Base-by-base conservation (phyloP, 1,140 invertebrate genomes). In the Drosophila sp. region DNA sequence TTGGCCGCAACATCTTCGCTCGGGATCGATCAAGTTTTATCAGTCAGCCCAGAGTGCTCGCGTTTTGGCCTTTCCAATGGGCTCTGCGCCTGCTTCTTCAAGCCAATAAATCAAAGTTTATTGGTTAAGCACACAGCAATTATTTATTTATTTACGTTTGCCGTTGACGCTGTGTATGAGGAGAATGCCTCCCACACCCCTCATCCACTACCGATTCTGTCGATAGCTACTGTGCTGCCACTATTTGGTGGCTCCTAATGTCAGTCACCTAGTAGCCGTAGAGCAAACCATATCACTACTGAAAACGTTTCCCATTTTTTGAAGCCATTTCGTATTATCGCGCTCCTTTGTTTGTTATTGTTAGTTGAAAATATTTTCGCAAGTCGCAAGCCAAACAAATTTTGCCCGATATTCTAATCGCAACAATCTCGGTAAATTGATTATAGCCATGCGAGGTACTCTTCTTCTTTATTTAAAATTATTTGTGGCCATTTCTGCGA, bases 31-130 rank as follows among this genome's bases (percentile, higher is more conserved):
- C 61, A 32, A 41, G 25, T 61, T 60, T 66, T 77, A 84, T 84
- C 80, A 80, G 72, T 76, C 60, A 50, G 55, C 32, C n/a, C 30
- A 8, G 23, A n/a, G 50, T 40, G 27, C 38, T 57, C 35, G 27
- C 25, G 41, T 57, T 50, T 50, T 56, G 70, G 58, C 30, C 33
- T 62, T 40, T 60, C 54, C 67, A 33, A 72, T 79, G 65, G 58
- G 32, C 68, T 61, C 17, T 35, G 41, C 35, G 58, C 35, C 38
- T 44, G 41, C 38, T 60, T 38, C 10, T 76, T 72, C 62, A 50
- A 63, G 56, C 47, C 67, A 77, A 79, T 86, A 86, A 86, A 86
- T 86, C 83, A 86, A 73, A 76, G 72, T 83, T 77, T 80, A 87
- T 77, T 68, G 72, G 55, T 41, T 41, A 66, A 78, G 57, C 71